Percentiles rank a stretch among this genome's conserved stretches.
Evolutionary conservation across 2,797 vertebrate species (phyloP).

Genomic region (Scleropages formosus): DNA sequence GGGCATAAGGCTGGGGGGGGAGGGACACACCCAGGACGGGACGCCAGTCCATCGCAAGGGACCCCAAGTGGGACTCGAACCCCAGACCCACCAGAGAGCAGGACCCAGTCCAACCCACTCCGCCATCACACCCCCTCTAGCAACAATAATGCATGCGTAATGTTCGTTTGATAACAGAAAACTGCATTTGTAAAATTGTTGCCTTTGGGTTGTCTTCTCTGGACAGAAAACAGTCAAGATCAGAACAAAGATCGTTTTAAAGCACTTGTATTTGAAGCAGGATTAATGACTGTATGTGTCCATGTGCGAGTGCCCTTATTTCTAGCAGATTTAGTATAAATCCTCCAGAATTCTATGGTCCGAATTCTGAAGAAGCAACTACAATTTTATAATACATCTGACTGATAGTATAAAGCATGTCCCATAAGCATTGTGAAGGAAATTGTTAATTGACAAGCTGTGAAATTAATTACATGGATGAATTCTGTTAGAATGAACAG

Average conservation of each 20-base stretch:
- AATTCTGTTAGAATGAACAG: not conserved
- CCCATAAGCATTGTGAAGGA: not conserved
- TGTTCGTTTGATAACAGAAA: not conserved
- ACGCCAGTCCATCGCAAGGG: too few species aligned
- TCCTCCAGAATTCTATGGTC: constrained; percentile 24
- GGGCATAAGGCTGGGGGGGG: too few species aligned
- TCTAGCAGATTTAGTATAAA: not conserved
- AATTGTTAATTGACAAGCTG: not conserved
- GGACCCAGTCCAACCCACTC: too few species aligned
- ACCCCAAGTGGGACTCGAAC: too few species aligned
- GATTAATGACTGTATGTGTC: constrained; percentile 23
- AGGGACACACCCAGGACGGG: too few species aligned
- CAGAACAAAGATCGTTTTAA: not conserved
- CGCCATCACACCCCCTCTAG: too few species aligned
- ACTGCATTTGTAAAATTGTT: not conserved
- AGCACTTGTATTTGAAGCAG: not conserved
- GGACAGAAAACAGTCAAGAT: constrained; percentile 16
- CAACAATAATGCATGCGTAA: not conserved
- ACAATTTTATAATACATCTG: constrained; percentile 38
- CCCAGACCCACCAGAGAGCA: too few species aligned
- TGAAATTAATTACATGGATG: not conserved
- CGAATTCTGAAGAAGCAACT: constrained; percentile 38
- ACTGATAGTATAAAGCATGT: constrained; percentile 39
- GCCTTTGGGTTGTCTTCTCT: not conserved
- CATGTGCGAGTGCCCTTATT: constrained; percentile 1